phyloP scores from a whole-genome alignment of 2,888 invertebrate genomes.

The Meteorus cinctellus region DNA sequence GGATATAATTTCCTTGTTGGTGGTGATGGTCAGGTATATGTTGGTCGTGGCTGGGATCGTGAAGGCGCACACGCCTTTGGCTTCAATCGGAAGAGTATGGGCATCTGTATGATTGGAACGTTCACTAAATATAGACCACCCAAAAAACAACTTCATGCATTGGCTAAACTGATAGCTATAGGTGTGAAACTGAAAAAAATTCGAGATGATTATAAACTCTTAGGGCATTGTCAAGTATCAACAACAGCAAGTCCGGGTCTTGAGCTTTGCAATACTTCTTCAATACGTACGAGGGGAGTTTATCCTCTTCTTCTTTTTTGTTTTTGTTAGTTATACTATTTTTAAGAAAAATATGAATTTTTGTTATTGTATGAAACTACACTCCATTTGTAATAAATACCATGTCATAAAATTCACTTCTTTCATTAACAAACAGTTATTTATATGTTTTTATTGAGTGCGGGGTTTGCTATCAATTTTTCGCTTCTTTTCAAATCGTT shows the following conservation, averaged over 20 bases:
- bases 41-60: slow-evolving; percentile 84
- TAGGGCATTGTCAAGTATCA: slow-evolving; percentile 81
- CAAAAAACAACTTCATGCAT: slow-evolving; percentile 75
- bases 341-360: neutral
- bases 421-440: neutral
- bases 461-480: slow-evolving; percentile 67
- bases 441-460: neutral
- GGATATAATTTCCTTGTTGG: slow-evolving; percentile 87
- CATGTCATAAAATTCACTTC: neutral
- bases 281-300: neutral
- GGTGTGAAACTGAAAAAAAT: slow-evolving; percentile 80
- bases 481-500: slow-evolving; percentile 83
- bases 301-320: neutral
- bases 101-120: slow-evolving; percentile 84
- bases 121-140: slow-evolving; percentile 75
- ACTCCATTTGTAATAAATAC: neutral
- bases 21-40: slow-evolving; percentile 84
- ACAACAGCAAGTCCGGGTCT: slow-evolving; percentile 82
- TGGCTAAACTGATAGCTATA: slow-evolving; percentile 77
- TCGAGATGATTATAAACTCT: slow-evolving; percentile 78
- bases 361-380: neutral
- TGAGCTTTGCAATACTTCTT: slow-evolving; percentile 71
- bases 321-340: neutral
- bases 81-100: slow-evolving; percentile 80
- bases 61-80: slow-evolving; percentile 82